Base-by-base conservation (phyloP, 2,113 vertebrate species). In the Ciconia maguari region DNA sequence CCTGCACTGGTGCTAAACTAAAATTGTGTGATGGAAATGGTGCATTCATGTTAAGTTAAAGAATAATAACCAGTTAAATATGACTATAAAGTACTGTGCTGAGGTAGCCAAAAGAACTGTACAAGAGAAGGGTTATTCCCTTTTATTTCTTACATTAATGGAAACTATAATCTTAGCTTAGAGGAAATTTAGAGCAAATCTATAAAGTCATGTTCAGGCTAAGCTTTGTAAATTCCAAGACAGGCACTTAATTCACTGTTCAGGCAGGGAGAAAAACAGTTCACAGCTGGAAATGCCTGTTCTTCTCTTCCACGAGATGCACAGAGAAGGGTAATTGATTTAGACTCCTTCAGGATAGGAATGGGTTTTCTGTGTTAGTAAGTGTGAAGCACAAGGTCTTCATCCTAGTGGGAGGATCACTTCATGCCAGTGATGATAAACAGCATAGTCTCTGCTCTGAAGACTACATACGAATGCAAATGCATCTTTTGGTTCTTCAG, bases 211-310 rank as follows among this genome's bases (percentile, higher is more conserved):
- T 92, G 79, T 93, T 85, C 80, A 87, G 72, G 85, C 58, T 90
- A 95, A 95, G 91, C 89, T 94, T 97, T 95, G 81, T 93, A 93
- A 91, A 94, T 96, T 93, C 75, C n/a, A 87, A 62, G 84, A 76
- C 86, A 82, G 62, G 25, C 49, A 75, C 71, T 93, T 93, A 83
- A 83, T 93, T 96, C 49, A 68, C 42, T 91, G 71, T 79, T 93
- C 88, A 96, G 94, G 78, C 84, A 87, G 75, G 89, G 92, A 92
- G 94, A 78, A 95, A 93, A 96, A 44, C 34, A 84, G 60, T 72
- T 93, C 89, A 92, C 90, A 96, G 96, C 94, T 96, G 90, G 96
- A 96, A 92, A 32, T 94, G 86, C 68, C 85, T 93, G 85, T 77
- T 95, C 92, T 88, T 83, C 85, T 94, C 82, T 92, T 94, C 83